Conservation (phyloP, 2,888 invertebrate species). For the Cheilosia scutellata region DNA sequence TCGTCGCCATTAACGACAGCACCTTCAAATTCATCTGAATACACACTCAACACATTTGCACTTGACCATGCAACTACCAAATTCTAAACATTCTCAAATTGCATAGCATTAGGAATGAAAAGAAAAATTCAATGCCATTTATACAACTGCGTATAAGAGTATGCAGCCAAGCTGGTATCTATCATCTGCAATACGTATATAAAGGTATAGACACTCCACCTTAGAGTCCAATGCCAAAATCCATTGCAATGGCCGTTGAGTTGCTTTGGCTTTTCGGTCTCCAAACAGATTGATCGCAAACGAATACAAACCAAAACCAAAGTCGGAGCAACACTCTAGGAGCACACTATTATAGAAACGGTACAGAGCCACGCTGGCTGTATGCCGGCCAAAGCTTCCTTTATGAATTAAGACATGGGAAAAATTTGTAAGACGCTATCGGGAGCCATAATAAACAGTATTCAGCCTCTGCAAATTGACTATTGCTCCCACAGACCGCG, state of each 20-base stretch:
- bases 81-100: constrained; percentile 66
- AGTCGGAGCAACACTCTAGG: constrained; percentile 19
- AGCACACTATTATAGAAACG: neutral
- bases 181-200: constrained; percentile 42
- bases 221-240: constrained; percentile 62
- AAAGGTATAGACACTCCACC: constrained; percentile 29
- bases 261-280: constrained; percentile 45
- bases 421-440: constrained; percentile 77
- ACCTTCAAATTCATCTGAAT: constrained; percentile 35
- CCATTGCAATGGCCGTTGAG: constrained; percentile 31
- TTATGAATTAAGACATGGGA: constrained; percentile 78
- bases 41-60: constrained; percentile 9
- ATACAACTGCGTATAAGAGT: constrained; percentile 16
- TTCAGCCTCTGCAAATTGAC: constrained; percentile 76
- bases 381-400: constrained; percentile 67
- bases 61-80: constrained; percentile 35
- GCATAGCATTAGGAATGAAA: constrained; percentile 55
- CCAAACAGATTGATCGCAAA: constrained; percentile 66
- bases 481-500: constrained; percentile 76
- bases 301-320: constrained; percentile 18
- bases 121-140: constrained; percentile 17
- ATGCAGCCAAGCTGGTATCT: constrained; percentile 34
- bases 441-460: constrained; percentile 75
- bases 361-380: constrained; percentile 9
- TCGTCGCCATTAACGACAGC: constrained; percentile 19